A percentile compares a stretch with the other conserved stretches of the same genome.
Conservation (phyloP, 2,888 invertebrate genomes). For the Proisotoma minuta region DNA sequence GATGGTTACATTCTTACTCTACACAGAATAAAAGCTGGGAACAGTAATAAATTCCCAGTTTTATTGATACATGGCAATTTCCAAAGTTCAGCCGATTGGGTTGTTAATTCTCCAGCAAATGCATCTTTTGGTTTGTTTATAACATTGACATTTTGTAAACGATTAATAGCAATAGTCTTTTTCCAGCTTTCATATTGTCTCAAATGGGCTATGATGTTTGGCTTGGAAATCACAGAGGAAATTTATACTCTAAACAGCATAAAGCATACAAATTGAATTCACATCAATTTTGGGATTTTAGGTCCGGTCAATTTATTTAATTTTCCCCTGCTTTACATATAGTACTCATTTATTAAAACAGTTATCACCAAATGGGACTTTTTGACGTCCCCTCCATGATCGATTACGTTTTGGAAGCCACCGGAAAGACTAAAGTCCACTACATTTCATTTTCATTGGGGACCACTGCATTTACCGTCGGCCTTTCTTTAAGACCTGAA, state of each 20-base stretch:
- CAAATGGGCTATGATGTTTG: constrained; percentile 54
- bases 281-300: constrained; percentile 19
- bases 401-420: constrained; percentile 19
- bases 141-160: not conserved
- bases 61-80: constrained; percentile 78
- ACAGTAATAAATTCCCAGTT: not conserved
- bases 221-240: constrained; percentile 47
- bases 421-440: constrained; percentile 6
- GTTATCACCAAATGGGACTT: constrained; percentile 23
- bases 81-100: constrained; percentile 73
- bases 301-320: constrained; percentile 18
- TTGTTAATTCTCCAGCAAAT: constrained; percentile 63
- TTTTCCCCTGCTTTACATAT: constrained; percentile 12
- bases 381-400: constrained; percentile 26
- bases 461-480: constrained; percentile 19
- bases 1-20: constrained; percentile 55
- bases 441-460: constrained; percentile 28
- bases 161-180: not conserved
- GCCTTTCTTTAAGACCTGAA: constrained; percentile 13
- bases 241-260: constrained; percentile 14
- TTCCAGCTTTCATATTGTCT: constrained; percentile 50
- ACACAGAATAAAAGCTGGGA: constrained; percentile 54
- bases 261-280: not conserved
- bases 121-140: constrained; percentile 45
- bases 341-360: constrained; percentile 9